These are phyloP conservation scores for Callocephalon fimbriatum DNA, from an alignment of 2,113 vertebrate genomes.

Conservation along the genomic window DNA sequence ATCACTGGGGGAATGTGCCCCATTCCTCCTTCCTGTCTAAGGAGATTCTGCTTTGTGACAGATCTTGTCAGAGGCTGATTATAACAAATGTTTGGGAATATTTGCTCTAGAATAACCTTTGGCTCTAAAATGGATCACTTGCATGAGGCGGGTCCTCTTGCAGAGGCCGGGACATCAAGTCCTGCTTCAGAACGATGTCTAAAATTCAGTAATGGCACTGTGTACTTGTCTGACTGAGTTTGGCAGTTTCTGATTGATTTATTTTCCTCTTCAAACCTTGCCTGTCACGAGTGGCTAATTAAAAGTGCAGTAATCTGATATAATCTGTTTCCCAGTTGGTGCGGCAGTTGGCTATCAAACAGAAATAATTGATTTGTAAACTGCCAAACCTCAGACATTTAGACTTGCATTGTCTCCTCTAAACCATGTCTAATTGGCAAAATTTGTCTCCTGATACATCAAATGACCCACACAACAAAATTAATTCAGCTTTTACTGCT, in stretches of 20 bases:
- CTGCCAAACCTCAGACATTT: constrained; percentile 59
- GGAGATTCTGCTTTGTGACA: background rate
- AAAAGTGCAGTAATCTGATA: constrained; percentile 72
- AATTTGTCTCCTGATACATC: constrained; percentile 32
- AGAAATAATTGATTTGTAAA: constrained; percentile 71
- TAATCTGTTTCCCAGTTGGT: constrained; percentile 66
- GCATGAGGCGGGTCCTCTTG: background rate
- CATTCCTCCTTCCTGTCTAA: background rate
- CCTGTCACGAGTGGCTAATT: constrained; percentile 68
- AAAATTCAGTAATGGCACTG: constrained; percentile 45
- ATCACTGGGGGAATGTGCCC: background rate
- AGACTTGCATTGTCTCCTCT: constrained; percentile 58
- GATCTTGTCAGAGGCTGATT: constrained; percentile 46
- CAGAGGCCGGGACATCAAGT: constrained; percentile 20
- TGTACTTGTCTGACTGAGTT: constrained; percentile 6
- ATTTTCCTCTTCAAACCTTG: constrained; percentile 52
- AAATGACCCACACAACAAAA: constrained; percentile 40
- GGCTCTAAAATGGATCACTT: constrained; percentile 19
- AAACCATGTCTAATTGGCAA: constrained; percentile 45
- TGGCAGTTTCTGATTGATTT: constrained; percentile 68
- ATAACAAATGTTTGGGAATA: constrained; percentile 39
- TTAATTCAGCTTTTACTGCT: constrained; percentile 28
- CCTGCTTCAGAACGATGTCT: background rate
- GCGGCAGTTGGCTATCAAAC: constrained; percentile 31
- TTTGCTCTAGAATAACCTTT: constrained; percentile 36